Base-by-base conservation (phyloP, 2,113 vertebrate species). In the Oxyura jamaicensis region DNA sequence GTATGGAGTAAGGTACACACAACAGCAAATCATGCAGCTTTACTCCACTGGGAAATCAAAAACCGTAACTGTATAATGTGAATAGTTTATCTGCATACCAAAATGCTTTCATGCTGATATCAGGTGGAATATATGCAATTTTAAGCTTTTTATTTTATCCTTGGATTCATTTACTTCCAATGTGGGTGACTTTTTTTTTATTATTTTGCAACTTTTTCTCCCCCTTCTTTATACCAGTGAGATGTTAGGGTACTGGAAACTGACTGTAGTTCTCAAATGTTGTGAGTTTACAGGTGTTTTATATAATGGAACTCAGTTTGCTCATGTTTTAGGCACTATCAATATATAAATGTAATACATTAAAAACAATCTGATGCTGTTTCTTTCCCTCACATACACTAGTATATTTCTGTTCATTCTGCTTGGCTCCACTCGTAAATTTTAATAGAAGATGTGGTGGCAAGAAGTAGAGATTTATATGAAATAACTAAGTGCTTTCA, bases 151-250 rank as follows among this genome's bases (percentile, higher is more conserved):
- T 50, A 31, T 26, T 4, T 31, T 69, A 42, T 55, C 9, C 7
- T 90, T 80, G 31, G 11, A 53, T 69, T 74, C 1, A 29, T 50
- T 80, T 76, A 2, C 35, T 86, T 68, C 7, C 16, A 58, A 3
- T 35, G 42, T 42, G 0, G 13, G 9, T 17, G 3, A 31, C 16
- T 0, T 0, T 5, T 25, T 76, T 46, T 31, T n/a, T n/a, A n/a
- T n/a, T n/a, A n/a, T n/a, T n/a, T 39, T 39, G 3, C 8, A 66
- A 73, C 7, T 66, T 86, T 76, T 5, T 72, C 73, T 90, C 50
- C 7, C 18, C 8, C 3, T 69, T 75, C 5, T 72, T 85, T 71
- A 33, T 33, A 84, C 11, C 31, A 79, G 10, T 53, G 42, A 75
- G 71, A 58, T 19, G 29, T 44, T 3, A 62, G 25, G 8, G 16